Percentiles rank a stretch among this genome's conserved stretches.
Conservation (phyloP, 2,888 invertebrate genomes). For the Chouioia cunea region DNA sequence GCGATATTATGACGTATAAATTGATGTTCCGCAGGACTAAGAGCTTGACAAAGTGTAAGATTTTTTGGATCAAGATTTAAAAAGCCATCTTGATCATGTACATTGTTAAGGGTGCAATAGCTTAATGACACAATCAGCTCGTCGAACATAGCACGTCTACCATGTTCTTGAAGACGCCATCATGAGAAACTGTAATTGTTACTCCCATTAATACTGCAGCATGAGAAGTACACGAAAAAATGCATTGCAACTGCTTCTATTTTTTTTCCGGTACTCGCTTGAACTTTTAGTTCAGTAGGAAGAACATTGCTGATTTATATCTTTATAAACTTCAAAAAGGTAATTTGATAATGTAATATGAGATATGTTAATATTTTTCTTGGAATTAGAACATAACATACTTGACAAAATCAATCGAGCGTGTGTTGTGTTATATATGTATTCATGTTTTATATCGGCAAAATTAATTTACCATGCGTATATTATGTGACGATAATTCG, state of each 20-base stretch:
- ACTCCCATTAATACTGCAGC: conserved; percentile 84
- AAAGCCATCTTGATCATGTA: conserved; percentile 73
- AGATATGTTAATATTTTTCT: too few relatives aligned
- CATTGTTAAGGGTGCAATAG: conserved; percentile 78
- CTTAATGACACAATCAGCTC: conserved; percentile 78
- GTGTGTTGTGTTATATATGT: too few relatives aligned
- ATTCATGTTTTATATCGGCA: too few relatives aligned
- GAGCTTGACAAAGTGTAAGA: conserved; percentile 78
- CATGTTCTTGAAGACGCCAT: conserved; percentile 83
- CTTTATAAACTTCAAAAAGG: too few relatives aligned
- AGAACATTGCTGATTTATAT: background rate
- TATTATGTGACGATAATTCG: too few relatives aligned
- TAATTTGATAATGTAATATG: too few relatives aligned
- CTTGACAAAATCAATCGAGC: too few relatives aligned
- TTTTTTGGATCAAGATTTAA: conserved; percentile 84
- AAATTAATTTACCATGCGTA: too few relatives aligned
- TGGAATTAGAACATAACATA: background rate
- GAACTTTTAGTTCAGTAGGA: background rate
- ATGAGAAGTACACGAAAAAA: conserved; percentile 73
- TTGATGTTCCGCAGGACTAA: conserved; percentile 72
- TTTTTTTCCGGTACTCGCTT: too few relatives aligned
- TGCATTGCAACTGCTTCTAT: too few relatives aligned
- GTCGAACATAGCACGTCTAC: too few relatives aligned
- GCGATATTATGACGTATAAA: conserved; percentile 75
- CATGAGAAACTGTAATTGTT: conserved; percentile 85